Base-by-base conservation (phyloP, 2,888 invertebrate genomes). In the Girardia tigrina region DNA sequence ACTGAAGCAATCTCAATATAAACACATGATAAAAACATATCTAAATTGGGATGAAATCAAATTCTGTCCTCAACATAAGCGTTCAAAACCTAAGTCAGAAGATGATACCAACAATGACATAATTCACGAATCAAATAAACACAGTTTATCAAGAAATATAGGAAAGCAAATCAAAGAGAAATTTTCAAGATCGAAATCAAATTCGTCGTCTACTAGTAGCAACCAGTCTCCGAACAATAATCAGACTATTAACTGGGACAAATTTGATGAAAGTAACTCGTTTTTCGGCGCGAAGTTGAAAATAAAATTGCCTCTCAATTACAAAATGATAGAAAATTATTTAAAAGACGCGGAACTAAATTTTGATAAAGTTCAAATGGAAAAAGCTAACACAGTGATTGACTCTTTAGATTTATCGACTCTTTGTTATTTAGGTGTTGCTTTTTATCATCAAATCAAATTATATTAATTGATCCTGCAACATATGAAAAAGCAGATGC, bases 31-130 rank as follows among this genome's bases (percentile, higher is more conserved):
- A 6, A 56, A 56, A 56, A 56, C 56, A 56, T 56, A 56, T 56
- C 56, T 56, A n/a, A 56, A 56, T 56, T 56, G 56, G n/a, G 56
- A 56, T 6, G 56, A 56, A 56, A 20, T 56, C n/a, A 56, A 56
- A 56, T 56, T 56, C n/a, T 56, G 56, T 56, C 56, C 56, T 8
- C 20, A 56, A 6, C 56, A 56, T 56, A 56, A 56, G 56, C 56
- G 56, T 2, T 20, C 56, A 12, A 56, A 56, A 56, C n/a, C n/a
- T n/a, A 56, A 56, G n/a, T 56, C 56, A 16, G 56, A 56, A n/a
- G 56, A 56, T 56, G 56, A 56, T 20, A 56, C 23, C n/a, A 56
- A 23, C 23, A 56, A 56, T 56, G 56, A 56, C 23, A 20, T 56
- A 16, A 4, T 56, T 56, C 56, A 12, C n/a, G 56, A 56, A 12